phyloP scores from a whole-genome alignment of 2,797 vertebrate genomes.

The Hemibagrus guttatus region DNA sequence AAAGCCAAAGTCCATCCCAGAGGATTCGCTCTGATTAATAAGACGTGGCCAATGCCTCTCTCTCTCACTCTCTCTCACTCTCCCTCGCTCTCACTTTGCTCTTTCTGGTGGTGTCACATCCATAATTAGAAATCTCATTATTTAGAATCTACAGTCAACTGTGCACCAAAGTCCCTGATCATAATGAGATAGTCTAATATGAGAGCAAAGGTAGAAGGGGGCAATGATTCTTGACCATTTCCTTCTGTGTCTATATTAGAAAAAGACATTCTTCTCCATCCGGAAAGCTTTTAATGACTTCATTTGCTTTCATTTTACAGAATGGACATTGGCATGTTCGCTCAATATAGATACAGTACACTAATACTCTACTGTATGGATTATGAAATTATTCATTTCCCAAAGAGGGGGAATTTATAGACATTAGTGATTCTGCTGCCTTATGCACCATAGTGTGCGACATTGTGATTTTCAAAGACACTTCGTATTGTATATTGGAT shows the following conservation, averaged over 20 bases:
- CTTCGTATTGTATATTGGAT: not conserved
- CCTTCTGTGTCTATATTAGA: conserved; percentile 2
- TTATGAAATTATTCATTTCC: not conserved
- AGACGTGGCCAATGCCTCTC: conserved; percentile 69
- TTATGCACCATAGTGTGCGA: not conserved
- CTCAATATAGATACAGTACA: not conserved
- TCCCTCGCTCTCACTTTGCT: conserved; percentile 37
- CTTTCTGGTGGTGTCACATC: conserved; percentile 74
- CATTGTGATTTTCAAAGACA: not conserved
- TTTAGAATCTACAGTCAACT: conserved; percentile 75
- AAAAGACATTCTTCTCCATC: conserved; percentile 41
- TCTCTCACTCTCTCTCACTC: not conserved
- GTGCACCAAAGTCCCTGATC: conserved; percentile 78
- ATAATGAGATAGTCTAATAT: conserved; percentile 74
- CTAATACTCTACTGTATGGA: not conserved
- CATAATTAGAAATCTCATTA: conserved; percentile 81
- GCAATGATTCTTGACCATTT: conserved; percentile 10
- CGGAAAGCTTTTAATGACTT: conserved; percentile 66
- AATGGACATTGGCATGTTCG: not conserved
- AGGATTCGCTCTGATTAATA: conserved; percentile 74
- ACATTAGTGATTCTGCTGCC: not conserved
- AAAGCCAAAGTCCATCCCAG: conserved; percentile 65
- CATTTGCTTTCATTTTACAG: not conserved
- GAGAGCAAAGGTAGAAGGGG: conserved; percentile 3
- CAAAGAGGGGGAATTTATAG: not conserved